phyloP scores from a whole-genome alignment of 2,888 invertebrate species.

The Quadriops clusia region DNA sequence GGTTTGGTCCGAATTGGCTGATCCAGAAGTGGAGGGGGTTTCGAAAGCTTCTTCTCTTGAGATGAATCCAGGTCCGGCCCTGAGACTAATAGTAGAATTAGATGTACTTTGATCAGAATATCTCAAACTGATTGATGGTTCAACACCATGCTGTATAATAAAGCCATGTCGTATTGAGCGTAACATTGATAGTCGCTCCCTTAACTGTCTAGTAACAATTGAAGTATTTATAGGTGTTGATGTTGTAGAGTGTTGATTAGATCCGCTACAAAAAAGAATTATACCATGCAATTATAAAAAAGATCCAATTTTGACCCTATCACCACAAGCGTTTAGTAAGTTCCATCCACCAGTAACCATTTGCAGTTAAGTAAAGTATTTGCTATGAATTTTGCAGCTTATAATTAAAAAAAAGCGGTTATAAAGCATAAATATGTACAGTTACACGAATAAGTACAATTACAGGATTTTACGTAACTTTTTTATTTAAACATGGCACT shows the following conservation, averaged over 20 bases:
- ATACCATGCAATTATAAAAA: no score
- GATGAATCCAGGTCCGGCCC: no score
- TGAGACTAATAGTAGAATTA: conserved; percentile 45
- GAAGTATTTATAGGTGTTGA: conserved; percentile 21
- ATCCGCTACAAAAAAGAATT: conserved; percentile 13
- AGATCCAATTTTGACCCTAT: no score
- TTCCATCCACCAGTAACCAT: no score
- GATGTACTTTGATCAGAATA: conserved; percentile 53
- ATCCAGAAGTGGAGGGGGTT: conserved; percentile 5
- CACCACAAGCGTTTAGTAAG: no score
- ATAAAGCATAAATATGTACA: no score
- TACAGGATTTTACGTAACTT: no score
- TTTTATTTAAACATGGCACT: no score
- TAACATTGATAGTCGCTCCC: conserved; percentile 31
- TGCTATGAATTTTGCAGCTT: no score
- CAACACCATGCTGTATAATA: conserved; percentile 41
- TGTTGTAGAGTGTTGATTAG: conserved; percentile 12
- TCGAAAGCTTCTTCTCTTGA: conserved; percentile 6
- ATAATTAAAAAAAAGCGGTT: no score
- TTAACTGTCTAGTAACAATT: conserved; percentile 28
- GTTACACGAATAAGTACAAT: no score
- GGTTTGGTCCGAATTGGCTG: not conserved
- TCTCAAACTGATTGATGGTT: conserved; percentile 47
- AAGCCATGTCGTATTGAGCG: conserved; percentile 43
- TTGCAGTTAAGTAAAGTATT: no score